Evolutionary conservation across 92 coral and sea anemone species (phyloP), one percentile per base, ranked within the genome.

Genomic region (Scolanthus callimorphus): DNA sequence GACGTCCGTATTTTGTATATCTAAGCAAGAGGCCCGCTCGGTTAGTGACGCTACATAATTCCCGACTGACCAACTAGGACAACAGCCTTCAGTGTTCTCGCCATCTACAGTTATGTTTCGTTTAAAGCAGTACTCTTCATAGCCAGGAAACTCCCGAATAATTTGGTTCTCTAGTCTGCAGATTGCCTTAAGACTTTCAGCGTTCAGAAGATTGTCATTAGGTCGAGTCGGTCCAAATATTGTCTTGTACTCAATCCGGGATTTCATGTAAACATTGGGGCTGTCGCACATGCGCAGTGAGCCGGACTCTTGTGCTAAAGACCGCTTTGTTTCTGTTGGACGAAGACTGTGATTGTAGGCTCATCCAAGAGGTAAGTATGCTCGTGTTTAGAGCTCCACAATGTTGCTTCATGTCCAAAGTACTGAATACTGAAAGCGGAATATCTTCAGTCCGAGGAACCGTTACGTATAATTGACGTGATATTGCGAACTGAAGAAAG

Each of bases 31-130:
- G 0, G 69, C 37, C 20, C 63, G 67, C 12, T 60, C 71, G 27
- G 73, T 49, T 12, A 82, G 50, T 17, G 81, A 75, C 0, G 98
- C 98, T 3, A 89, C 68, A 69, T 88, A 92, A 43, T 92, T 79
- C 2, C 98, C 98, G 11, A 92, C 55, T 4, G 96, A 80, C 98
- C 98, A 92, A 30, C 96, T 92, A 0, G 98, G 96, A 39, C 98
- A 92, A 28, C 98, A 92, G 22, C 67, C 77, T 37, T 65, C 64
- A 12, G 17, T 55, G 0, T 57, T 39, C 2, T 23, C 47, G 1
- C 43, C 79, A 34, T 55, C 51, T 11, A 39, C 64, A 11, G 88
- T 73, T n/a, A 69, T 49, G 48, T 89, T 81, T 31, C 74, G 62
- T 49, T 31, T 76, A 51, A 65, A 90, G 61, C 98, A 92, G 25